Percentiles rank a stretch among this genome's conserved stretches.
These are phyloP conservation scores for Cylloceria caligata DNA, from an alignment of 2,888 invertebrate species.

Conservation along the genomic window DNA sequence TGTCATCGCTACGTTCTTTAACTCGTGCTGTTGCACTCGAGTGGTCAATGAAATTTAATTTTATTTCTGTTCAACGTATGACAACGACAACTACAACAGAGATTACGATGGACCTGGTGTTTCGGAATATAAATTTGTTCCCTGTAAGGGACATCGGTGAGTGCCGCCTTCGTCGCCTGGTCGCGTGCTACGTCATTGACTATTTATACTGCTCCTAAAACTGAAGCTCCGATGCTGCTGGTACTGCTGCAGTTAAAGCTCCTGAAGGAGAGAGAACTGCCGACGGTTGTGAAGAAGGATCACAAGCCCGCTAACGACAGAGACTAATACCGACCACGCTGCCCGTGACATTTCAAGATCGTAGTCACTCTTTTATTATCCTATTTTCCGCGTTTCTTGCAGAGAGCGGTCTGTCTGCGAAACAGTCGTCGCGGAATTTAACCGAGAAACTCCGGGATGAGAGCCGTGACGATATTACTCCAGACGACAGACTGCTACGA, in stretches of 20 bases:
- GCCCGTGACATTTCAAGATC: slow-evolving; percentile 64
- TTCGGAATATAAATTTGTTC: slow-evolving; percentile 56
- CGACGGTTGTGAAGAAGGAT: slow-evolving; percentile 27
- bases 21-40: slow-evolving; percentile 29
- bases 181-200: slow-evolving; percentile 76
- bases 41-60: background rate
- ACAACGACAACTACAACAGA: slow-evolving; percentile 24
- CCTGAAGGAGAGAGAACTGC: slow-evolving; percentile 23
- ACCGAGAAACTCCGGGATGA: slow-evolving; percentile 30
- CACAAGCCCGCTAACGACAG: slow-evolving; percentile 4
- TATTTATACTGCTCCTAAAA: slow-evolving; percentile 75
- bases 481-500: slow-evolving; percentile 20
- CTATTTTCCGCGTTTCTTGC: slow-evolving; percentile 21
- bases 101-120: slow-evolving; percentile 52
- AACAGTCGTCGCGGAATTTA: slow-evolving; percentile 47
- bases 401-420: slow-evolving; percentile 13
- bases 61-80: slow-evolving; percentile 22
- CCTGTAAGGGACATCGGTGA: slow-evolving; percentile 60
- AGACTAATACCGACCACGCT: slow-evolving; percentile 8
- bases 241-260: background rate
- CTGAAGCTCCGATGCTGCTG: slow-evolving; percentile 33
- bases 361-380: slow-evolving; percentile 32
- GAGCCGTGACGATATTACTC: slow-evolving; percentile 22
- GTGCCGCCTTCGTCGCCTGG: slow-evolving; percentile 75
- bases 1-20: slow-evolving; percentile 4